Evolutionary conservation across 30 jellyfish, hydroid and myxozoan genomes (phyloP), one percentile per base, ranked within the genome.

Genomic region (Clytia hemisphaerica): DNA sequence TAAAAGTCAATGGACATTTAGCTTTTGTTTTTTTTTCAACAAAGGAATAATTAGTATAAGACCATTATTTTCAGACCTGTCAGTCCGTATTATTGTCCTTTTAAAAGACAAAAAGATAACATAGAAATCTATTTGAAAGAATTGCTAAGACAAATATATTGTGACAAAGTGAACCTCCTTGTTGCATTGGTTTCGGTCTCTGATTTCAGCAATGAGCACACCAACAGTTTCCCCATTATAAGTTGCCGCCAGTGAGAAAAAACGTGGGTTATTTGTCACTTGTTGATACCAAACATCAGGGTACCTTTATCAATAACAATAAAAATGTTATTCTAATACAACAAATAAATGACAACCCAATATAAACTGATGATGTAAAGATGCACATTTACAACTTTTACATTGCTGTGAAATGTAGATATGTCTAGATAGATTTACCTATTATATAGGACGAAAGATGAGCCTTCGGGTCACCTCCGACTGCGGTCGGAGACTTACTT

Each of bases 221-320:
- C 97, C 97, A 73, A 88, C 58, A 6, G 76, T 75, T 46, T 73
- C 82, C 40, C 80, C 75, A 35, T 80, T 64, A 14, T 60, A 44
- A 16, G 85, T 67, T n/a, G 92, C 97, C 2, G 94, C 97, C 46
- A 88, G 84, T 7, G 94, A 48, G 58, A 45, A 80, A 58, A 80
- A 88, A 33, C 65, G 80, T n/a, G 73, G 83, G 28, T 80, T 75
- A 21, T 75, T 73, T 50, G 94, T 80, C 40, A 88, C 97, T 48
- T 80, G 93, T 62, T 75, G 65, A 72, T 79, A 88, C 97, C 97
- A 88, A 25, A 81, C 94, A 73, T 88, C 94, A 1, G 97, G 97
- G 63, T 88, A 88, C 50, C 97, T 88, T 16, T 6, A 62, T 14
- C 3, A 36, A 28, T 28, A 80, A 44, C 60, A 42, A 16, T 0